phyloP scores from a whole-genome alignment of 1,140 invertebrate genomes.

The Trichoplusia ni region DNA sequence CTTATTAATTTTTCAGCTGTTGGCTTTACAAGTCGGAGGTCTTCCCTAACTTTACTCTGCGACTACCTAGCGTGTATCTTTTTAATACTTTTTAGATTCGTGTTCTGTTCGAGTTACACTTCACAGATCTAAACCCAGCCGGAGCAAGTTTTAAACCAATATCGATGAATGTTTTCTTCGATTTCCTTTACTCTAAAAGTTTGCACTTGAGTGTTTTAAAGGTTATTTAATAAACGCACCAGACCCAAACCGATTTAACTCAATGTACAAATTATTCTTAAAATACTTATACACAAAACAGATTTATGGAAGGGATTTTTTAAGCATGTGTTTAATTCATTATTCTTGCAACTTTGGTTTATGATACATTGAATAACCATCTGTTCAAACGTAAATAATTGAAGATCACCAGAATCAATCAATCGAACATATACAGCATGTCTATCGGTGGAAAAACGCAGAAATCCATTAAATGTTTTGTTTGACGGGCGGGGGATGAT shows the following conservation, averaged over 20 bases:
- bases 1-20: conserved; percentile 25
- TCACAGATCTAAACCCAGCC: background rate
- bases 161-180: too few species aligned
- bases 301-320: too few species aligned
- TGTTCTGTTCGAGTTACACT: background rate
- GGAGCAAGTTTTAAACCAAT: too few species aligned
- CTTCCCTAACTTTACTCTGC: background rate
- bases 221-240: too few species aligned
- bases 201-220: too few species aligned
- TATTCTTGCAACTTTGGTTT: too few species aligned
- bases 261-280: too few species aligned
- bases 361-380: background rate
- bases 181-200: too few species aligned
- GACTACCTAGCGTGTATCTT: conserved; percentile 14
- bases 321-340: too few species aligned
- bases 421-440: conserved; percentile 2
- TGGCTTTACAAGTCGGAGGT: conserved; percentile 8
- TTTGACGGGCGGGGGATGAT: background rate
- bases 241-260: too few species aligned
- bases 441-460: background rate
- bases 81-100: conserved; percentile 10
- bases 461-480: conserved; percentile 12
- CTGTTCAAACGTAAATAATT: background rate
- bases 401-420: background rate
- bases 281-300: too few species aligned